Conservation (phyloP, 2,888 invertebrate genomes). For the Xestia ashworthii region DNA sequence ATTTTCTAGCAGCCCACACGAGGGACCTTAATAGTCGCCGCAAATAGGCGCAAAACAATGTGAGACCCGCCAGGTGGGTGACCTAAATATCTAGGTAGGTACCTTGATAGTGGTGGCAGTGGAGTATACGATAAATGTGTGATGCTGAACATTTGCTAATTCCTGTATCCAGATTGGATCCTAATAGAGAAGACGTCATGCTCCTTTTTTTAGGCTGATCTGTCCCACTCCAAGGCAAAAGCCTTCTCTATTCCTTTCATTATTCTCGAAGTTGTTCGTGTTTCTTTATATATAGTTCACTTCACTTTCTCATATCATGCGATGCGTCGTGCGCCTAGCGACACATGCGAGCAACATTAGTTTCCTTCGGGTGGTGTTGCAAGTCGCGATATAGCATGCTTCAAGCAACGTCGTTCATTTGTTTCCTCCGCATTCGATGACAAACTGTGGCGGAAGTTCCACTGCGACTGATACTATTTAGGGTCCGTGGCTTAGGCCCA, state of each 20-base stretch:
- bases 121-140: not conserved
- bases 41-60: conserved; percentile 32
- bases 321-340: not conserved
- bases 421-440: not conserved
- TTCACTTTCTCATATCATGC: not conserved
- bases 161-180: not conserved
- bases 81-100: conserved; percentile 23
- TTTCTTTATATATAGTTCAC: no score
- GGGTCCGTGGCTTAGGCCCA: no score
- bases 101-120: not conserved
- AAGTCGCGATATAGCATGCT: not conserved
- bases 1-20: conserved; percentile 25
- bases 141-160: not conserved
- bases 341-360: not conserved
- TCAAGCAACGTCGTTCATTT: no score
- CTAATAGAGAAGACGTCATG: not conserved
- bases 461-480: not conserved
- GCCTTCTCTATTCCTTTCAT: no score
- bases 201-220: no score
- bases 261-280: no score
- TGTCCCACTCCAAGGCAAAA: no score
- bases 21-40: conserved; percentile 1
- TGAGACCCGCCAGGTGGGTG: conserved; percentile 30
- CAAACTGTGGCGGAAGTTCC: not conserved
- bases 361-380: not conserved